Base-by-base conservation (phyloP, 2,797 vertebrate species). In the Anas flavirostris region DNA sequence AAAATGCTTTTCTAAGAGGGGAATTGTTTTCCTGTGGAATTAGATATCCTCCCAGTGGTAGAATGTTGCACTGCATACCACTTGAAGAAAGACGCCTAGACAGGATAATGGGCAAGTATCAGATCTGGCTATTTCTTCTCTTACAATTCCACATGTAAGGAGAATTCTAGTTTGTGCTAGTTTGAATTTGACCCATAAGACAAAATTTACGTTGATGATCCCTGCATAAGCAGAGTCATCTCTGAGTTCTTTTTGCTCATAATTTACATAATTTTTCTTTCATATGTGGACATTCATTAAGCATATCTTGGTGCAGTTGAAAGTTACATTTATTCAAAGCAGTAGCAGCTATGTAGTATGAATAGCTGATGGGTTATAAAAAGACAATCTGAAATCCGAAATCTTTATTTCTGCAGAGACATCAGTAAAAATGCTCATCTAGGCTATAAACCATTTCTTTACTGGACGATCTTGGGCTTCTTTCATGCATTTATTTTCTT, bases 381-480 rank as follows among this genome's bases (percentile, higher is more conserved):
- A 53, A 81, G 33, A 50, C n/a, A 85, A 19, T 72, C 46, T 94
- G 64, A 94, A 68, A 90, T 64, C 23, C 74, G 55, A 95, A 94
- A 21, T 93, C 66, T 84, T 86, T 78, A 11, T 97, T 94, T 96
- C 86, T 93, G 90, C 98, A 99, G 99, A 98, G 99, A 99, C 97
- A 99, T 99, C 97, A 99, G 99, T 97, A 99, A 98, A 98, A 99
- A 99, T 90, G 97, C 98, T 70, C 97, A 98, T 88, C 98, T 99
- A 83, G 99, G 99, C 76, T 99, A 98, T 97, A 98, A 98, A 97
- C 99, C 98, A 23, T 99, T 99, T 97, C 96, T 99, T 96, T 99
- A 99, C 97, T 99, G 99, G 99, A 99, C 99, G 9, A 21, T 99
- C 91, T 96, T 99, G 97, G 99, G 99, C 91, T 99, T 99, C 97